A percentile compares a stretch with the other conserved stretches of the same genome.
phyloP scores from a whole-genome alignment of 1,140 invertebrate genomes.

The Drosophila ficusphila region DNA sequence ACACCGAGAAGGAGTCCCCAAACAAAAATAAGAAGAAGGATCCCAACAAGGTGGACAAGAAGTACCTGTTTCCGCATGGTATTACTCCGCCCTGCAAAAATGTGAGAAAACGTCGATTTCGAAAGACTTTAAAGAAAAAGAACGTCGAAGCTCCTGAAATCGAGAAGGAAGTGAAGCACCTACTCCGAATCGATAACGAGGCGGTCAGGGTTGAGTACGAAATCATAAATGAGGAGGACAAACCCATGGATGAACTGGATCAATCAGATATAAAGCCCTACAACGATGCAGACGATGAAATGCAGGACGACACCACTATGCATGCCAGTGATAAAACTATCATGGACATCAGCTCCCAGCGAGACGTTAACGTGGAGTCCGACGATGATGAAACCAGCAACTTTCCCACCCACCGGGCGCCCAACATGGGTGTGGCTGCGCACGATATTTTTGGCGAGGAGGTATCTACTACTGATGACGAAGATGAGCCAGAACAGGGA shows the following conservation, averaged over 20 bases:
- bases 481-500: constrained; percentile 86
- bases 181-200: constrained; percentile 96
- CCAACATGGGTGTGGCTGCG: constrained; percentile 85
- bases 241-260: constrained; percentile 84
- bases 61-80: constrained; percentile 96
- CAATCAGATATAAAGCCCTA: constrained; percentile 85
- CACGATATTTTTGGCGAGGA: constrained; percentile 95
- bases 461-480: constrained; percentile 93
- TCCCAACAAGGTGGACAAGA: constrained; percentile 96
- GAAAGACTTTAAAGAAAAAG: constrained; percentile 98
- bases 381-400: constrained; percentile 78
- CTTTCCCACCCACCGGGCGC: constrained; percentile 54
- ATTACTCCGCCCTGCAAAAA: constrained; percentile 98
- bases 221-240: constrained; percentile 94
- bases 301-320: constrained; percentile 70
- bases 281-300: constrained; percentile 85
- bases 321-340: constrained; percentile 58
- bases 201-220: constrained; percentile 96
- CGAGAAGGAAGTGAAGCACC: constrained; percentile 97
- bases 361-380: constrained; percentile 83
- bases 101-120: constrained; percentile 95
- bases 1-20: constrained; percentile 92
- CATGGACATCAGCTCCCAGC: constrained; percentile 58
- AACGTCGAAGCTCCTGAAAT: constrained; percentile 98
- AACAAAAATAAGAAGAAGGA: constrained; percentile 95